Evolutionary conservation across 2,113 vertebrate genomes (phyloP), one percentile per base, ranked within the genome.

Genomic region (Hippocampus abdominalis): DNA sequence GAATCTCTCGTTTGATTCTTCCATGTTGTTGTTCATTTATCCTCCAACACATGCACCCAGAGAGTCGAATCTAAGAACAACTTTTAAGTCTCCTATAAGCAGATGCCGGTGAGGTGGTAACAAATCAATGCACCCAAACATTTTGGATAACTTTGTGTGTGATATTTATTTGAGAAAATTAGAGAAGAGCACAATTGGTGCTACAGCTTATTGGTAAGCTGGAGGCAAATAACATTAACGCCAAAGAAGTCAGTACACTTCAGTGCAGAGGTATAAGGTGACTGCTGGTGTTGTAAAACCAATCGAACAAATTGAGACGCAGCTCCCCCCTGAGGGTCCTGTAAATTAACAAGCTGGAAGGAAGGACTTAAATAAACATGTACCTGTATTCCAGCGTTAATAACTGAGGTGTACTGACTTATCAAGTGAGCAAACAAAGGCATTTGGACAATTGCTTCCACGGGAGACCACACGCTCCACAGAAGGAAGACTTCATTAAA

Each of bases 111-210:
- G 80, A 82, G 81, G 80, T 86, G 32, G 74, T 67, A 73, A 89
- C 88, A 92, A 93, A 92, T 94, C 91, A 91, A 88, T 92, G 88
- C 86, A 82, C 89, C 91, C 92, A 87, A 92, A 92, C 89, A 90
- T 91, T 93, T 90, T 84, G 80, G 88, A 89, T 91, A 86, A 82
- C 93, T 94, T 91, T 84, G 85, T 76, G 81, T 95, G 92, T 92
- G 95, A 96, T 93, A 96, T 95, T 94, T 92, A 95, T 92, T 86
- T 75, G 67, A 76, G 83, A 84, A 86, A 88, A 81, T 83, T 83
- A 87, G 75, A 90, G 88, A 85, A 81, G 87, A 85, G 84, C 86
- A 87, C 83, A 83, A 70, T 64, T 75, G 64, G 81, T 79, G 76
- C 79, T 68, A 71, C 40, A 61, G 81, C 75, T 32, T 32, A 74